phyloP scores from a whole-genome alignment of 2,113 vertebrate genomes.

The Martes martes region DNA sequence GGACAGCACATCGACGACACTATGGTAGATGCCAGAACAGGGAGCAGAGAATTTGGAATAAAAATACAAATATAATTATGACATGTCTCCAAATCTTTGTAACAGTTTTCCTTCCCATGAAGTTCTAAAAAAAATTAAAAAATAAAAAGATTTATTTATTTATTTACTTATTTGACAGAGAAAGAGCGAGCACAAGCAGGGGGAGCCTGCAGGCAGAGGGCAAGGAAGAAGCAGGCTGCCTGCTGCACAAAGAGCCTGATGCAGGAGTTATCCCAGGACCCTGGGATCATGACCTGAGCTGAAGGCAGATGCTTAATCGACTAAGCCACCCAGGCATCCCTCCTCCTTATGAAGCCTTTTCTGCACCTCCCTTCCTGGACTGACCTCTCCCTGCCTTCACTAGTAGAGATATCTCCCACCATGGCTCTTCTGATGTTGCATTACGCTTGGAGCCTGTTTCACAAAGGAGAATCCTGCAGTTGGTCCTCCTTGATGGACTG shows the following conservation, averaged over 20 bases:
- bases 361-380: not conserved
- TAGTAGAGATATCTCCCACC: not conserved
- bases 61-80: not conserved
- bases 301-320: no score
- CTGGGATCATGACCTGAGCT: no score
- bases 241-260: no score
- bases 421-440: not conserved
- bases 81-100: not conserved
- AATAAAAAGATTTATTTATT: no score
- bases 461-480: not conserved
- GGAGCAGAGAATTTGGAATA: not conserved
- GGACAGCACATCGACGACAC: not conserved
- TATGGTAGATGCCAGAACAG: not conserved
- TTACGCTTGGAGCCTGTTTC: not conserved
- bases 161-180: no score
- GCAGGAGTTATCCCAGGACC: no score
- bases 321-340: no score
- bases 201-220: no score
- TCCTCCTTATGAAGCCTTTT: not conserved
- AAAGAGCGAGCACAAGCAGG: no score
- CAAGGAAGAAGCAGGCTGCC: no score
- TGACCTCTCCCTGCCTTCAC: not conserved
- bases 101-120: not conserved
- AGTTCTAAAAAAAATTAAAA: not conserved
- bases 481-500: not conserved